These are phyloP conservation scores for Tetrao urogallus DNA, from an alignment of 2,113 vertebrate species.

Conservation along the genomic window DNA sequence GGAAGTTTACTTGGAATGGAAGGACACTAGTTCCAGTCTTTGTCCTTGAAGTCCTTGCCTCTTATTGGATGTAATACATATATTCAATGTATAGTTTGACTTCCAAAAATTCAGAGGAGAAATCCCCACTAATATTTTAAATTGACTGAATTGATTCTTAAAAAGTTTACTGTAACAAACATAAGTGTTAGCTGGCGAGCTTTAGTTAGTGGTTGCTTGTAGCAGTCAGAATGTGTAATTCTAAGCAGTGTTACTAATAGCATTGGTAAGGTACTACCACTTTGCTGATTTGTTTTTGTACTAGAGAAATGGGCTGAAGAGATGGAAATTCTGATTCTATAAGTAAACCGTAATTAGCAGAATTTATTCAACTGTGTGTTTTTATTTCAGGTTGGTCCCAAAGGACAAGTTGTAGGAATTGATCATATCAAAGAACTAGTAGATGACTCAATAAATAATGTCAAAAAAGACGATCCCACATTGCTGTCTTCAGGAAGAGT, in stretches of 20 bases:
- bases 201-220: background rate
- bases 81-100: background rate
- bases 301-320: slow-evolving; percentile 33
- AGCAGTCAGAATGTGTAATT: background rate
- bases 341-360: slow-evolving; percentile 22
- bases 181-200: background rate
- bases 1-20: background rate
- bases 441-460: slow-evolving; percentile 94
- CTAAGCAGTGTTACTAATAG: background rate
- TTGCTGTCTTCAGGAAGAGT: slow-evolving; percentile 94
- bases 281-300: slow-evolving; percentile 9
- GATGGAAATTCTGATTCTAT: slow-evolving; percentile 19
- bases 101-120: slow-evolving; percentile 11
- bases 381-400: slow-evolving; percentile 89
- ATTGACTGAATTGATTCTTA: background rate
- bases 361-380: slow-evolving; percentile 63
- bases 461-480: slow-evolving; percentile 94
- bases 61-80: background rate
- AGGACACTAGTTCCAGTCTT: background rate
- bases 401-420: slow-evolving; percentile 96
- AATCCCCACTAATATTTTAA: background rate
- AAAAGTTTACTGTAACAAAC: background rate
- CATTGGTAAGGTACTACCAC: background rate
- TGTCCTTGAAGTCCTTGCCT: background rate
- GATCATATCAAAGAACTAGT: slow-evolving; percentile 99